Evolutionary conservation across 2,797 vertebrate genomes (phyloP).

Genomic region (Knipowitschia caucasica): DNA sequence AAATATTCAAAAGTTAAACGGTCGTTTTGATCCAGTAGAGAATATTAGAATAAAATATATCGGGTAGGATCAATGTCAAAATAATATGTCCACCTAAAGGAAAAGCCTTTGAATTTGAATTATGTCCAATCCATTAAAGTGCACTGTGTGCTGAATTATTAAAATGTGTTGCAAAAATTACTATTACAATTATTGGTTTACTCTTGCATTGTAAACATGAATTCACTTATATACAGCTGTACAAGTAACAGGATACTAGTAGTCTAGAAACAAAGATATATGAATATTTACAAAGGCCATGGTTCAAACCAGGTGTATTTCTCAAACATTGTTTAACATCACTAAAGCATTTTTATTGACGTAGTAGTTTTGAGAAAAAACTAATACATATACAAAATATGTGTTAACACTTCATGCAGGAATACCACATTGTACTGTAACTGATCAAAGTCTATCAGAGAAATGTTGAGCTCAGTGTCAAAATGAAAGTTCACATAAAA

Average conservation of each 20-base stretch:
- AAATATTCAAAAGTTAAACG: slow-evolving; percentile 66
- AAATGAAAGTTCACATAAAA: slow-evolving; percentile 10
- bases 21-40: slow-evolving; percentile 26
- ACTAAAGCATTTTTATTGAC: not conserved
- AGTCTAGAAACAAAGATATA: slow-evolving; percentile 47
- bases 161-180: slow-evolving; percentile 46
- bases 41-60: slow-evolving; percentile 19
- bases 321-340: slow-evolving; percentile 6
- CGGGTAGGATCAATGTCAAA: slow-evolving; percentile 10
- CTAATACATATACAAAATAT: too few relatives aligned
- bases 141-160: slow-evolving; percentile 62
- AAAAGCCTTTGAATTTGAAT: slow-evolving; percentile 27
- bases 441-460: slow-evolving; percentile 4
- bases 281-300: slow-evolving; percentile 20
- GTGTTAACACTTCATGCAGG: too few relatives aligned
- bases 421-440: slow-evolving; percentile 7
- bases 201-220: slow-evolving; percentile 55
- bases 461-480: slow-evolving; percentile 11
- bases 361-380: too few relatives aligned
- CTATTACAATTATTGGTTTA: slow-evolving; percentile 48
- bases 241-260: slow-evolving; percentile 55
- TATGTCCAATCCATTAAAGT: slow-evolving; percentile 60
- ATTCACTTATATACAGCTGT: slow-evolving; percentile 60
- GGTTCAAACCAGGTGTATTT: not conserved
- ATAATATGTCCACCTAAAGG: slow-evolving; percentile 8